Base-by-base conservation (phyloP, 2,113 vertebrate species). In the Theristicus caerulescens region DNA sequence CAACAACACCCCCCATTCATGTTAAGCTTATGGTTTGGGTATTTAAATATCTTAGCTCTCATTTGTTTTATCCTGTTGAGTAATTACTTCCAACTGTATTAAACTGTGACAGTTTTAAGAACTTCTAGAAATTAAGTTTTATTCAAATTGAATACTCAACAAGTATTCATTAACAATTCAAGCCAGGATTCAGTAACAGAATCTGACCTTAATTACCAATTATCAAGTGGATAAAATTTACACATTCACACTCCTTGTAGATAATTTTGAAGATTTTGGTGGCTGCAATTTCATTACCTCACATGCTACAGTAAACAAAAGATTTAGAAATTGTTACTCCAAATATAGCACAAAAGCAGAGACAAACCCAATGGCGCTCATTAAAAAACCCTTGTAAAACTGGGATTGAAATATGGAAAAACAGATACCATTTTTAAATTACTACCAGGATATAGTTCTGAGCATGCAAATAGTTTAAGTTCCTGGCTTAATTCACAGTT, bases 371-470 rank as follows among this genome's bases (percentile, higher is more conserved):
- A 5, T 3, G 21, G 17, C 2, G 10, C 32, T 74, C 44, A n/a
- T 40, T 58, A 49, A 57, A 93, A 59, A 84, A 16, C 1, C 15
- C 34, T 22, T 22, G 51, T n/a, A 72, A 91, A 87, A 88, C 7
- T 11, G 46, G 21, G 36, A 92, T 11, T 78, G 57, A 78, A 74
- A 83, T 64, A 67, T 2, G 26, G 55, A 67, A 94, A 93, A 85
- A 7, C 14, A 38, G 12, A 55, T 6, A 58, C 4, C 11, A 32
- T 57, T 84, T 89, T 13, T 16, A 57, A 82, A 61, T 82, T 88
- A 74, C 76, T 90, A 86, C 29, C 46, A 94, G 58, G 80, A 97
- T 92, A 74, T 42, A 95, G 61, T 78, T 97, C 73, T 94, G 92
- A 82, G 77, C 16, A 94, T 13, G 57, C 76, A 82, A 86, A 81